These are phyloP conservation scores for Trachelipus rathkii DNA, from an alignment of 1,140 invertebrate species.

Conservation along the genomic window DNA sequence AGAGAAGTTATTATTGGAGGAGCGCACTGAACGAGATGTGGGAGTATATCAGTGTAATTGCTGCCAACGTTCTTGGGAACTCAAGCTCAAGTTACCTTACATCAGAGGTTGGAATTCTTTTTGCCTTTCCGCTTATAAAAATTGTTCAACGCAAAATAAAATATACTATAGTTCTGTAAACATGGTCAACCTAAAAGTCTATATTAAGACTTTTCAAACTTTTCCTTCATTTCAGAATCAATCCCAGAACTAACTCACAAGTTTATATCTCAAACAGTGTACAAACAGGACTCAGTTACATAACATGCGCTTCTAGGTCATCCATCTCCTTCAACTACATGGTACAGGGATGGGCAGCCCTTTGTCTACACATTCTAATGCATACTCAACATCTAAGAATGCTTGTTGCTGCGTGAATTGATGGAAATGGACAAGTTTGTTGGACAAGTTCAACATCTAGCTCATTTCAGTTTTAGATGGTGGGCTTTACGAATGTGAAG, in stretches of 20 bases:
- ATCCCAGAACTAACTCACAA: slow-evolving; percentile 73
- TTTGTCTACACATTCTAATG: background rate
- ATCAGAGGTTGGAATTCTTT: slow-evolving; percentile 26
- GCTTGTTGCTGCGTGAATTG: slow-evolving; percentile 36
- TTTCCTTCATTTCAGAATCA: slow-evolving; percentile 56
- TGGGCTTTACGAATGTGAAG: slow-evolving; percentile 76
- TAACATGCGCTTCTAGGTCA: slow-evolving; percentile 81
- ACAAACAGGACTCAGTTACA: slow-evolving; percentile 70
- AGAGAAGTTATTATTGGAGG: slow-evolving; percentile 36
- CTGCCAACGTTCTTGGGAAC: slow-evolving; percentile 39
- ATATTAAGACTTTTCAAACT: background rate
- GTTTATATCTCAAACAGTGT: slow-evolving; percentile 78
- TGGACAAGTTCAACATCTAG: slow-evolving; percentile 80
- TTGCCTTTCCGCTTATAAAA: background rate
- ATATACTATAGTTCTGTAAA: background rate
- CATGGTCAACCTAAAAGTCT: background rate
- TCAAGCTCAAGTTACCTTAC: slow-evolving; percentile 31
- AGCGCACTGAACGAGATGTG: slow-evolving; percentile 35
- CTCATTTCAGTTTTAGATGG: slow-evolving; percentile 76
- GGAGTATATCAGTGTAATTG: slow-evolving; percentile 42
- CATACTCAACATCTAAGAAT: background rate
- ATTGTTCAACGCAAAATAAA: background rate
- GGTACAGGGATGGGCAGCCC: slow-evolving; percentile 69
- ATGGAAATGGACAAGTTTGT: slow-evolving; percentile 60
- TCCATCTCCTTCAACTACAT: slow-evolving; percentile 77